phyloP scores from a whole-genome alignment of 2,113 vertebrate genomes.

The Corynorhinus townsendii region DNA sequence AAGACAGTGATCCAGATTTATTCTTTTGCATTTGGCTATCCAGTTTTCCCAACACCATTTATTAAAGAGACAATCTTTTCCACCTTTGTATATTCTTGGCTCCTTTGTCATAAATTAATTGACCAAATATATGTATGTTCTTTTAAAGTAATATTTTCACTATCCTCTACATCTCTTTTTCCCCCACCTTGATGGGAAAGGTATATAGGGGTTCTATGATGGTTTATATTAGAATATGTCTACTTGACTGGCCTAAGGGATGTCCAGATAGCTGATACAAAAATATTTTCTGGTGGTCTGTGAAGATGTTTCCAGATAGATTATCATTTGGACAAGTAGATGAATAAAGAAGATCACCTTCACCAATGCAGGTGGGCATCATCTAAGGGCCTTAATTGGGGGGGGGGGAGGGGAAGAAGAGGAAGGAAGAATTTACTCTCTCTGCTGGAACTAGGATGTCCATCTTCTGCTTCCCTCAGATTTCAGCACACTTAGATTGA shows the following conservation, averaged over 20 bases:
- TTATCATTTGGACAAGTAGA: not conserved
- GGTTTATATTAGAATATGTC: not conserved
- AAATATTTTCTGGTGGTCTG: not conserved
- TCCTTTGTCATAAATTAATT: not conserved
- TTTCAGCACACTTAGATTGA: not conserved
- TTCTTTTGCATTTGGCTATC: not conserved
- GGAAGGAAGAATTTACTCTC: not conserved
- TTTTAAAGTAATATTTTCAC: not conserved
- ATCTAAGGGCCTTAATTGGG: not conserved
- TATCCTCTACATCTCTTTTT: not conserved
- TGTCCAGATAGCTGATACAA: not conserved
- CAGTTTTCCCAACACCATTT: not conserved
- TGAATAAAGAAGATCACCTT: not conserved
- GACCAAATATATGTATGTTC: not conserved
- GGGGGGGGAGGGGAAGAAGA: too few species aligned
- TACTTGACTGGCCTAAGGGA: not conserved
- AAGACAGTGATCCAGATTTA: not conserved
- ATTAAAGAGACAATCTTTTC: not conserved
- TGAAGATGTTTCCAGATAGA: not conserved
- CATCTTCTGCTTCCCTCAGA: not conserved
- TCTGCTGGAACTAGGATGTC: not conserved
- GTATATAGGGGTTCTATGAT: not conserved
- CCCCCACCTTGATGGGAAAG: not conserved
- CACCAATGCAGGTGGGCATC: not conserved
- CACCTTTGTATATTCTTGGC: not conserved